These are phyloP conservation scores for Acanthopagrus latus DNA, from an alignment of 2,797 vertebrate species.

Conservation along the genomic window DNA sequence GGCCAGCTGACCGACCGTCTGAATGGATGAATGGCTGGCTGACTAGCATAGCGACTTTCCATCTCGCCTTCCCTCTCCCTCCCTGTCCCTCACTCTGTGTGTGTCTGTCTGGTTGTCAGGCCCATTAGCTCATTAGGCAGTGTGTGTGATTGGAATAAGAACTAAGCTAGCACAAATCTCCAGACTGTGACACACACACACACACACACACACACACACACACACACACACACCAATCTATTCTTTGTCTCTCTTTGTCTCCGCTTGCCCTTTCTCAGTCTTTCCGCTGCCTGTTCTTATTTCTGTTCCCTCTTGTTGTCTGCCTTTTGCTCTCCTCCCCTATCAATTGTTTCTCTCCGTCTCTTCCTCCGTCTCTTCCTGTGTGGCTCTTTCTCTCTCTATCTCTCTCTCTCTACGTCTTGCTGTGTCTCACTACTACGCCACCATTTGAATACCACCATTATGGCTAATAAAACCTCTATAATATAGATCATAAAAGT, in stretches of 20 bases:
- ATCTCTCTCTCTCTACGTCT: neutral
- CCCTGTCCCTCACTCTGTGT: constrained; percentile 70
- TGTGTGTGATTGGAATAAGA: constrained; percentile 82
- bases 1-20: constrained; percentile 60
- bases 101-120: constrained; percentile 79
- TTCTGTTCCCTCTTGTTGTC: constrained; percentile 42
- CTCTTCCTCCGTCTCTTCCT: constrained; percentile 18
- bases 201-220: constrained; percentile 57
- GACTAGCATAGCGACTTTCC: constrained; percentile 71
- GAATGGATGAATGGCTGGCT: constrained; percentile 64
- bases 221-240: constrained; percentile 53
- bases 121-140: constrained; percentile 81
- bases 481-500: constrained; percentile 54
- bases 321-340: constrained; percentile 17
- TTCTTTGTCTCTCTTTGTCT: constrained; percentile 63
- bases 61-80: constrained; percentile 54
- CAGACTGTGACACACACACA: constrained; percentile 61
- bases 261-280: constrained; percentile 69
- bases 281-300: constrained; percentile 49
- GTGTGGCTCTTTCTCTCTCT: constrained; percentile 2
- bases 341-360: constrained; percentile 18
- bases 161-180: constrained; percentile 73
- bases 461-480: constrained; percentile 49
- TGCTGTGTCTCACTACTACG: constrained; percentile 27
- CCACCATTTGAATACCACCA: constrained; percentile 44